These are phyloP conservation scores for Condylura cristata DNA, from an alignment of 2,113 vertebrate species.

Conservation along the genomic window DNA sequence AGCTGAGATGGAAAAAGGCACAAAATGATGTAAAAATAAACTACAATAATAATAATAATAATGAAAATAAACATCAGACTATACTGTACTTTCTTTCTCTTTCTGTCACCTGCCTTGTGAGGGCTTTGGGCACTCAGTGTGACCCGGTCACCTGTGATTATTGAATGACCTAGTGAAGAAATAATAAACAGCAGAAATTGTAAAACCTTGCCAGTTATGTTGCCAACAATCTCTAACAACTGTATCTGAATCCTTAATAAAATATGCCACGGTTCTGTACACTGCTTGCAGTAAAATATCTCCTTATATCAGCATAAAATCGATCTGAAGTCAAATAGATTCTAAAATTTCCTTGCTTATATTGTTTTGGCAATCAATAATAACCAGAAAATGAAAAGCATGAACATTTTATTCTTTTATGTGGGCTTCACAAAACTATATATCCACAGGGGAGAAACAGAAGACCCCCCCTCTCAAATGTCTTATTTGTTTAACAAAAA, in stretches of 20 bases:
- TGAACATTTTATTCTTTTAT: neutral
- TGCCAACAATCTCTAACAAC: conserved; percentile 8
- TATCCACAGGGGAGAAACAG: neutral
- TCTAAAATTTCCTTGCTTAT: neutral
- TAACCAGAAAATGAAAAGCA: neutral
- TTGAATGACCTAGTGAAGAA: neutral
- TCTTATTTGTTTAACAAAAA: neutral
- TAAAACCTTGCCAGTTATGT: neutral
- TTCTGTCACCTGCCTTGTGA: neutral
- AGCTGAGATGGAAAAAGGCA: too few species aligned
- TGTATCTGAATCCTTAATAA: too few species aligned
- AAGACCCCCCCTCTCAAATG: neutral
- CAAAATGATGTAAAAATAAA: too few species aligned
- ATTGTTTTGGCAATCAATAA: neutral
- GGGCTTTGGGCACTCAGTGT: neutral
- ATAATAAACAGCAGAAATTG: neutral
- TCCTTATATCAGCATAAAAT: neutral
- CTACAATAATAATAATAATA: too few species aligned
- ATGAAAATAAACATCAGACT: neutral
- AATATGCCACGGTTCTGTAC: neutral
- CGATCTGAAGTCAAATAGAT: neutral
- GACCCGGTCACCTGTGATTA: neutral
- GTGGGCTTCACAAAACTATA: neutral
- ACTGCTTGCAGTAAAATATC: neutral
- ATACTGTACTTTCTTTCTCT: neutral